Conservation (phyloP, 2,888 invertebrate species). For the Tipula vernalis region DNA sequence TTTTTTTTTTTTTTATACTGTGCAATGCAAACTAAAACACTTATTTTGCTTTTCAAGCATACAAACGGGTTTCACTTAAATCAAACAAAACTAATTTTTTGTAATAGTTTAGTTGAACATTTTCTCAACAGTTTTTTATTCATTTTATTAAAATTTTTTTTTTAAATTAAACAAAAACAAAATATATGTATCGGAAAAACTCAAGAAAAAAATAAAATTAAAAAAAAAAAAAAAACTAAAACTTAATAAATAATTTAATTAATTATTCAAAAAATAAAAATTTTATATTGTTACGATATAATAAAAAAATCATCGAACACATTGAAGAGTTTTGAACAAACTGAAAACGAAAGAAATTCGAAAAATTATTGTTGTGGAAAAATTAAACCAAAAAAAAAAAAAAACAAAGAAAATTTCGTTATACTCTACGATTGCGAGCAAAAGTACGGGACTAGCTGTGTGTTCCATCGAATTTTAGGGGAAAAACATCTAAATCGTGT, state of each 20-base stretch:
- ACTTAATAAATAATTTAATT: not conserved
- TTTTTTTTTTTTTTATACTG: not conserved
- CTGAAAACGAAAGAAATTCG: not conserved
- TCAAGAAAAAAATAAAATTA: not conserved
- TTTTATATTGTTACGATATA: not conserved
- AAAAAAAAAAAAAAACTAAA: not conserved
- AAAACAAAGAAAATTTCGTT: not conserved
- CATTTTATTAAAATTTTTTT: not conserved
- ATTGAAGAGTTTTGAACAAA: not conserved
- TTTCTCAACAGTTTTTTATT: not conserved
- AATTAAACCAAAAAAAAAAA: not conserved
- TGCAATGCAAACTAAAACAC: not conserved
- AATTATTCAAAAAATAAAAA: not conserved
- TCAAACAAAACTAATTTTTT: not conserved
- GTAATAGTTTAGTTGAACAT: not conserved
- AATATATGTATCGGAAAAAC: not conserved
- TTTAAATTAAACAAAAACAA: not conserved
- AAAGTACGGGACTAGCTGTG: not conserved
- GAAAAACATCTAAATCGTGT: not conserved
- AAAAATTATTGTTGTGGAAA: not conserved
- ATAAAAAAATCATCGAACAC: not conserved
- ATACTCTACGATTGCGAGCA: not conserved
- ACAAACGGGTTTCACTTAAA: not conserved
- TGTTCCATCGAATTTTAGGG: not conserved
- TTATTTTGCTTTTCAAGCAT: not conserved